Percentiles rank a stretch among this genome's conserved stretches.
phyloP scores from a whole-genome alignment of 2,113 vertebrate species.

The Brachionichthys hirsutus region DNA sequence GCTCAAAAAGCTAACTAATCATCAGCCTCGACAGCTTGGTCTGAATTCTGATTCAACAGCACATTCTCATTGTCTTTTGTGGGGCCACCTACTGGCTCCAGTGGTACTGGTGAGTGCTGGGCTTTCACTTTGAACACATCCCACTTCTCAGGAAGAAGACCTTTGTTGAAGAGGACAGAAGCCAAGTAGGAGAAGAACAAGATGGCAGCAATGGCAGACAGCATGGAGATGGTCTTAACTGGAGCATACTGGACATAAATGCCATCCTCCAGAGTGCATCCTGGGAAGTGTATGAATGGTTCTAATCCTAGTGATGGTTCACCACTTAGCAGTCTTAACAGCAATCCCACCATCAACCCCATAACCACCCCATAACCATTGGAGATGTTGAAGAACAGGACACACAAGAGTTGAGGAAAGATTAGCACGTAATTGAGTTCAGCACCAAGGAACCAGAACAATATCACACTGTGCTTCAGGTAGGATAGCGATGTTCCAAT shows the following conservation, averaged over 20 bases:
- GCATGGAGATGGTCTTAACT: conserved; percentile 70
- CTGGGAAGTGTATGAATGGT: conserved; percentile 68
- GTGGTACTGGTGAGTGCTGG: background rate
- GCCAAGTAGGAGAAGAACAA: conserved; percentile 59
- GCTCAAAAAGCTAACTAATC: too few relatives aligned
- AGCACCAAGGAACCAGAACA: too few relatives aligned
- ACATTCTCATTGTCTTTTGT: too few relatives aligned
- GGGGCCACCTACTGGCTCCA: too few relatives aligned
- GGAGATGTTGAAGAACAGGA: conserved; percentile 49
- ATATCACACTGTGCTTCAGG: too few relatives aligned
- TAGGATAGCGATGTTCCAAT: too few relatives aligned
- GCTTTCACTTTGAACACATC: conserved; percentile 59
- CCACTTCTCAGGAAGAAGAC: conserved; percentile 64
- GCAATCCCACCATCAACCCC: conserved; percentile 64
- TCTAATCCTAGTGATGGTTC: conserved; percentile 57
- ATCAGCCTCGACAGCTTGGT: too few relatives aligned
- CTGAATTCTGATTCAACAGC: too few relatives aligned
- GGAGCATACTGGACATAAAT: conserved; percentile 70
- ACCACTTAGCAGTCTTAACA: conserved; percentile 71
- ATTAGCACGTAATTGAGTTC: too few relatives aligned
- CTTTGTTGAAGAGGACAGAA: conserved; percentile 60
- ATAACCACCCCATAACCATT: conserved; percentile 71
- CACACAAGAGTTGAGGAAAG: conserved; percentile 66
- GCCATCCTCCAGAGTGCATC: conserved; percentile 48
- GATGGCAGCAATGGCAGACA: conserved; percentile 45